Conservation (phyloP, 2,888 invertebrate species). For the Coelopa pilipes region DNA sequence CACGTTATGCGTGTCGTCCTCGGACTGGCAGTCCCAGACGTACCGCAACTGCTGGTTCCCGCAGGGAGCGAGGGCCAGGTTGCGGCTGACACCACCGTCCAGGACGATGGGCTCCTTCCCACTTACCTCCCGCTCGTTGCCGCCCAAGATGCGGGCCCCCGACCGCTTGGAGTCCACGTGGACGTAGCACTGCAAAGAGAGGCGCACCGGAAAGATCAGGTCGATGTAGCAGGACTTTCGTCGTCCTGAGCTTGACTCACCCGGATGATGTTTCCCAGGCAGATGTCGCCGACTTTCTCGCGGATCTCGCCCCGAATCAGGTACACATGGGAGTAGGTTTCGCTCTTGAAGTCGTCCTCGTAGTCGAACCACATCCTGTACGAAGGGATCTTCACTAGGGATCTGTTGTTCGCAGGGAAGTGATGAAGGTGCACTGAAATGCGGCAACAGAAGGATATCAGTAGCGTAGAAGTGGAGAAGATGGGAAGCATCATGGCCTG, state of each 20-base stretch:
- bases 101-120: slow-evolving; percentile 34
- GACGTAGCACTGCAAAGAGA: slow-evolving; percentile 47
- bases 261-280: background rate
- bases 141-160: slow-evolving; percentile 45
- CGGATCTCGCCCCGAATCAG: slow-evolving; percentile 38
- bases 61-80: slow-evolving; percentile 43
- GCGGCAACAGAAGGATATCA: too few species aligned
- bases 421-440: slow-evolving; percentile 43
- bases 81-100: slow-evolving; percentile 48
- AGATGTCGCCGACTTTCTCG: background rate
- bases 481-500: background rate
- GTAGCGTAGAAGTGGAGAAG: too few species aligned
- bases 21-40: slow-evolving; percentile 48
- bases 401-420: slow-evolving; percentile 38
- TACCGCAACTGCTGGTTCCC: slow-evolving; percentile 43
- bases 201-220: background rate
- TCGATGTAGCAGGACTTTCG: too few species aligned
- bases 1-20: slow-evolving; percentile 17
- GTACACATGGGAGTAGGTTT: slow-evolving; percentile 42
- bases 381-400: slow-evolving; percentile 43
- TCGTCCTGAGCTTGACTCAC: background rate
- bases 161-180: slow-evolving; percentile 47
- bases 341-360: slow-evolving; percentile 38
- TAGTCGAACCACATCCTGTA: slow-evolving; percentile 49
- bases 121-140: slow-evolving; percentile 42